These are phyloP conservation scores for Archocentrus centrarchus DNA, from an alignment of 2,113 vertebrate species.

Conservation along the genomic window DNA sequence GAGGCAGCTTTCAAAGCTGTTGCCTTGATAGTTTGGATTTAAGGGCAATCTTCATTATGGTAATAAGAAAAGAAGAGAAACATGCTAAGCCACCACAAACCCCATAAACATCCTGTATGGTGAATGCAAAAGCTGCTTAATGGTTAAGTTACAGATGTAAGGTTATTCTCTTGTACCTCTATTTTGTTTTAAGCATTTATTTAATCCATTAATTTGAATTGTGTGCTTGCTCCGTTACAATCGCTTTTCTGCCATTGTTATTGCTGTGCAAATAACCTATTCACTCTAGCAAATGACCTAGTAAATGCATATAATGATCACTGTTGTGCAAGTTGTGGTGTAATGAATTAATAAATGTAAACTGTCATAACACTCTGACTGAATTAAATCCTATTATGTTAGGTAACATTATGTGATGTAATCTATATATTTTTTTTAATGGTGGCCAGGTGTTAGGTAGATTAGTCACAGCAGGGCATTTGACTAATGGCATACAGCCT, in stretches of 20 bases:
- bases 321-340: background rate
- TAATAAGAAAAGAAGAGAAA: too few relatives aligned
- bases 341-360: conserved; percentile 14
- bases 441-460: background rate
- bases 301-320: conserved; percentile 3
- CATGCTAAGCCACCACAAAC: background rate
- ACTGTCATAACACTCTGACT: background rate
- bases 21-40: too few relatives aligned
- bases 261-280: background rate
- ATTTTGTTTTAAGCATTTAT: background rate
- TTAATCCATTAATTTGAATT: conserved; percentile 13
- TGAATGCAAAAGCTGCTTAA: background rate
- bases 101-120: background rate
- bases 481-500: background rate
- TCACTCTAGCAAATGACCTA: background rate
- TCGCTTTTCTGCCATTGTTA: conserved; percentile 1
- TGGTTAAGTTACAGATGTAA: background rate
- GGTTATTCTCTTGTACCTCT: background rate
- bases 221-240: background rate
- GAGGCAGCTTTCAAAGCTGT: too few relatives aligned
- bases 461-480: conserved; percentile 1
- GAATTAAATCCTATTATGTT: conserved; percentile 1
- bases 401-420: background rate
- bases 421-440: background rate
- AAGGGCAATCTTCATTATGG: too few relatives aligned